Evolutionary conservation across 2,888 invertebrate genomes (phyloP), one percentile per base, ranked within the genome.

Genomic region (Orchestes rusci): DNA sequence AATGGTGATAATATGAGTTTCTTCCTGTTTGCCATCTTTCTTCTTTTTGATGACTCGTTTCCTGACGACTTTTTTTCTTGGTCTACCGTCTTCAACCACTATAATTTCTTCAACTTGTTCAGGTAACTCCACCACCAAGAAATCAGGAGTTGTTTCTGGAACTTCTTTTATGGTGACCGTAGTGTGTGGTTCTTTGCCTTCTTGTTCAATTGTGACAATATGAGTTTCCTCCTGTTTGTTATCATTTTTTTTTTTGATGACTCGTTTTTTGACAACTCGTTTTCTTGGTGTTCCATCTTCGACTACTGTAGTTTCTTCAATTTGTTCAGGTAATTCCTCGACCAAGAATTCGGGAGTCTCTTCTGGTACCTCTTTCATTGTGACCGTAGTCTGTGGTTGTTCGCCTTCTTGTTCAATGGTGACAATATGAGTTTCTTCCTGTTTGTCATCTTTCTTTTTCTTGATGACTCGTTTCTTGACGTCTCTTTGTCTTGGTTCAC

Each of bases 21-120:
- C 56, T 57, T 67, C 65, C 51, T 61, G 58, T 54, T 63, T 65
- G 29, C 59, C 50, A 47, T 62, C 66, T 32, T 64, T 56, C 2
- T 65, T 61, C 53, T 72, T 72, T 50, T 70, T 72, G 10, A 74
- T 71, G 2, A 69, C 59, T 42, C 70, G 67, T 10, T 53, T 63
- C 60, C 53, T 56, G 37, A 55, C 50, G 18, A 53, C 48, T 34
- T 53, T 53, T 45, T 53, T 58, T 44, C 49, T 59, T 18, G 56
- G 53, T 16, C 44, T 33, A 10, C 62, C 61, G 19, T 57, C 54
- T 4, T 54, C 45, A 35, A 61, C 54, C 4, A 54, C 55, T 31
- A 58, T 55, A 8, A 53, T 55, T 28, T 57, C 45, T 16, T 47
- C 39, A 28, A 60, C 49, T 38, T 54, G 48, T 48, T 57, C 58